phyloP scores from a whole-genome alignment of 1,140 invertebrate genomes.

The Dolichoris vasculosae region DNA sequence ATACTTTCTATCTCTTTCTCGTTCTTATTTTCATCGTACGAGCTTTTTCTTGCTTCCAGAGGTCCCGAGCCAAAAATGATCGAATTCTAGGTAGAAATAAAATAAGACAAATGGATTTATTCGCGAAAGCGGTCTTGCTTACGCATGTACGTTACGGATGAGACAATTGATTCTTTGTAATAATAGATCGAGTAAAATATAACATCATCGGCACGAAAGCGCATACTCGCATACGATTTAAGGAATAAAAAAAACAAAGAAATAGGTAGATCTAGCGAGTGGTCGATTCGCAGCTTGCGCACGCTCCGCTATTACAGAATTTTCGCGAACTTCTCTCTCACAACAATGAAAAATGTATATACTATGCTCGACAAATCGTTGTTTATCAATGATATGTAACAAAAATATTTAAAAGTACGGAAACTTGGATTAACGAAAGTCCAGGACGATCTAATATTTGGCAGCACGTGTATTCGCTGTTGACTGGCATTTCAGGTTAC shows the following conservation, averaged over 20 bases:
- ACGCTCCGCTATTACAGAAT: background rate
- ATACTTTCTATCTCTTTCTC: too few species aligned
- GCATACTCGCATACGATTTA: background rate
- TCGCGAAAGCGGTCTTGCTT: background rate
- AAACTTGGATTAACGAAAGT: background rate
- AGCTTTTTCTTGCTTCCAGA: too few species aligned
- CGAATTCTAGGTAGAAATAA: too few species aligned
- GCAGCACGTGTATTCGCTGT: background rate
- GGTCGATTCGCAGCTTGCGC: conserved; percentile 10
- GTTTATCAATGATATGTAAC: background rate
- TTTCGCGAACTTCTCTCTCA: background rate
- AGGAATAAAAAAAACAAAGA: background rate
- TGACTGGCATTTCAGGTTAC: background rate
- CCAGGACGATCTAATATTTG: conserved; percentile 13
- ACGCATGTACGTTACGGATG: too few species aligned
- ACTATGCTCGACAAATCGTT: background rate
- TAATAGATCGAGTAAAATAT: too few species aligned
- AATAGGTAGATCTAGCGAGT: background rate
- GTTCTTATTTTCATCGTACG: too few species aligned
- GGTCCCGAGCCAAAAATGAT: too few species aligned
- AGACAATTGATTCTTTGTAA: too few species aligned
- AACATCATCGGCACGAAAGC: background rate
- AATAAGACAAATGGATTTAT: too few species aligned
- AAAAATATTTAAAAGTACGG: background rate
- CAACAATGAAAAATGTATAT: background rate